Evolutionary conservation across 1,140 invertebrate species (phyloP), one percentile per base, ranked within the genome.

Genomic region (Thaumatotibia leucotreta): DNA sequence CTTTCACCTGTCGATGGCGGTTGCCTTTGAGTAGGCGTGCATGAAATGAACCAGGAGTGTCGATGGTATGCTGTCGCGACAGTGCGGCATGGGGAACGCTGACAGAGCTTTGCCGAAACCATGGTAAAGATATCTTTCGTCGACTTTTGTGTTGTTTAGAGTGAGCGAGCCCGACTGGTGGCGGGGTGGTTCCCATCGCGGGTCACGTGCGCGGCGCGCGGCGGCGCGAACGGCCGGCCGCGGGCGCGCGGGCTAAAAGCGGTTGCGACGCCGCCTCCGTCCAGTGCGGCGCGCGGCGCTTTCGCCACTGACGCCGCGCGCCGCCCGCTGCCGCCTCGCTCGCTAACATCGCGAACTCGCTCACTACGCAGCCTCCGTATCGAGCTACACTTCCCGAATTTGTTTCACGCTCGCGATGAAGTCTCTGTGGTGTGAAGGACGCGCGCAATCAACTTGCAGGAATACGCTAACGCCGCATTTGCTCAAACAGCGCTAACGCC

Each of bases 61-160:
- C 96, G 92, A 97, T 97, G 86, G 96, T 97, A 80, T 97, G 96
- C 86, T 97, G 96, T 20, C 96, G 93, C 33, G 95, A 93, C 24
- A 97, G 93, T 33, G 92, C 92, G 65, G 94, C 93, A 80, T 96
- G 95, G 31, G 94, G 91, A 70, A 94, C 92, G 76, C 93, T 92
- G 67, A 95, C 93, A 29, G 95, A 96, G 65, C 93, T 93, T 88
- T 97, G 96, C 52, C 96, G 93, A 88, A 97, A 97, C 96, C 96
- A 97, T 49, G 96, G 96, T 77, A 97, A 90, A 45, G 96, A 97
- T 73, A 97, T 97, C 90, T 97, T 97, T 66, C 96, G 93, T 61
- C 95, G 93, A 68, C 94, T 93, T 81, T 96, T 96, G 83, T 94
- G 93, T 67, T 88, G 91, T 83, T 92, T 92, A 63, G 52, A 14